Evolutionary conservation across 2,888 invertebrate species (phyloP).

Genomic region (Argyresthia goedartella): DNA sequence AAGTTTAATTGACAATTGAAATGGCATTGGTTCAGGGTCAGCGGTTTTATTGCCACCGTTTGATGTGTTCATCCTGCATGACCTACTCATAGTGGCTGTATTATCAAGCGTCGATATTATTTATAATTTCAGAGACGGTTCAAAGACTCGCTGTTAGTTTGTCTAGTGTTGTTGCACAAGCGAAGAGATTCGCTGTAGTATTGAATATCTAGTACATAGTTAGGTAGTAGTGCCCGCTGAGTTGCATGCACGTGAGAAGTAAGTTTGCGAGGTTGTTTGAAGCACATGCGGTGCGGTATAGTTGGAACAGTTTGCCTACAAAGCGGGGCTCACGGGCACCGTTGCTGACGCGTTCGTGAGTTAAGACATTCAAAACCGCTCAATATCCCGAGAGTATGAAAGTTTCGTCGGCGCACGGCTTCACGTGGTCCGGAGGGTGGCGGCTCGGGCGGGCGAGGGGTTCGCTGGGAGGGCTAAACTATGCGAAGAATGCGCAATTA

Average conservation of each 20-base stretch:
- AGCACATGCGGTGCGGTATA: constrained; percentile 33
- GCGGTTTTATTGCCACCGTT: too few relatives aligned
- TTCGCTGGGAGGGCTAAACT: constrained; percentile 84
- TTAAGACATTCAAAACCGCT: constrained; percentile 72
- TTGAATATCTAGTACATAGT: too few relatives aligned
- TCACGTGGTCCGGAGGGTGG: constrained; percentile 61
- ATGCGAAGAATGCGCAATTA: constrained; percentile 98
- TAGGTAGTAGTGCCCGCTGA: not conserved
- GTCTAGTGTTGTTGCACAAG: too few relatives aligned
- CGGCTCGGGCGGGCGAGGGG: constrained; percentile 58
- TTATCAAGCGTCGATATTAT: too few relatives aligned
- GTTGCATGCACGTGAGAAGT: constrained; percentile 7
- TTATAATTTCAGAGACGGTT: too few relatives aligned
- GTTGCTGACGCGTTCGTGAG: constrained; percentile 60
- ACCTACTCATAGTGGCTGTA: too few relatives aligned
- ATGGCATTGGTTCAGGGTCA: too few relatives aligned
- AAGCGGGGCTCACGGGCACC: constrained; percentile 39
- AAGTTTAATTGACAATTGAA: too few relatives aligned
- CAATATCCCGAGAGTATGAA: constrained; percentile 69
- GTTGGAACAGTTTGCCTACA: constrained; percentile 55
- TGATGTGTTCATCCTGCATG: too few relatives aligned
- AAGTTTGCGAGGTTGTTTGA: constrained; percentile 16
- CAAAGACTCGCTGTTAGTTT: too few relatives aligned
- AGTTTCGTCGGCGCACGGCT: constrained; percentile 69
- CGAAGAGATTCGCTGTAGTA: too few relatives aligned